These are phyloP conservation scores for Gulo gulo DNA, from an alignment of 2,113 vertebrate species.

Conservation along the genomic window DNA sequence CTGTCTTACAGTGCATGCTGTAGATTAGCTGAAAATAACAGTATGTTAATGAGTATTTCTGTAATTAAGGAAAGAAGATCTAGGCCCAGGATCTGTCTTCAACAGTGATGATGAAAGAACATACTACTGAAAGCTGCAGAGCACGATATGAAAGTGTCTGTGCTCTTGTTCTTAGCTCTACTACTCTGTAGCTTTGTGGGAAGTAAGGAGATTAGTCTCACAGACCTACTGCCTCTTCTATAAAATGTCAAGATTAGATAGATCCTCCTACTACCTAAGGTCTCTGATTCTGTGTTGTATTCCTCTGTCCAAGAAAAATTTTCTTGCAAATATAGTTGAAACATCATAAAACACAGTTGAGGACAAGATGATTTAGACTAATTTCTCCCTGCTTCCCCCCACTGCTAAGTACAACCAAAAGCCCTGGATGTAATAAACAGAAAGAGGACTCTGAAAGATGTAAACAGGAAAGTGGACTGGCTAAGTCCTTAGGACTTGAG, in stretches of 20 bases:
- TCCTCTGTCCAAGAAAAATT: slow-evolving; percentile 23
- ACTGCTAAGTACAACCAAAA: neutral
- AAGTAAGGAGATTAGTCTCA: neutral
- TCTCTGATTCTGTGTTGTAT: neutral
- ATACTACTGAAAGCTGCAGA: neutral
- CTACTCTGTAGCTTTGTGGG: neutral
- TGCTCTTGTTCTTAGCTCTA: neutral
- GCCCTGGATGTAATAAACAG: neutral
- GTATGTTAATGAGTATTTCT: slow-evolving; percentile 28
- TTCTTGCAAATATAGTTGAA: slow-evolving; percentile 1
- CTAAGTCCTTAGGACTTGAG: neutral
- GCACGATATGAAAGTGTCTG: neutral
- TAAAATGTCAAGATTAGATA: neutral
- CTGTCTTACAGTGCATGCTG: neutral
- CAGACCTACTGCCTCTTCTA: neutral
- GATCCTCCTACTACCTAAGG: neutral
- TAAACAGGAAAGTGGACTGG: neutral
- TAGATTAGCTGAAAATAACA: slow-evolving; percentile 45
- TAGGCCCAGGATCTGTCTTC: neutral
- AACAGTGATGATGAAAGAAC: neutral
- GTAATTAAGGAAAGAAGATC: slow-evolving; percentile 17
- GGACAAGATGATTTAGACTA: neutral
- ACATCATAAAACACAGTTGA: neutral
- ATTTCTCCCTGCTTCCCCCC: neutral
- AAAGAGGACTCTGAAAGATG: neutral